Percentiles rank a stretch among this genome's conserved stretches.
Evolutionary conservation across 1,140 invertebrate species (phyloP).

Genomic region (Drosophila bocqueti): DNA sequence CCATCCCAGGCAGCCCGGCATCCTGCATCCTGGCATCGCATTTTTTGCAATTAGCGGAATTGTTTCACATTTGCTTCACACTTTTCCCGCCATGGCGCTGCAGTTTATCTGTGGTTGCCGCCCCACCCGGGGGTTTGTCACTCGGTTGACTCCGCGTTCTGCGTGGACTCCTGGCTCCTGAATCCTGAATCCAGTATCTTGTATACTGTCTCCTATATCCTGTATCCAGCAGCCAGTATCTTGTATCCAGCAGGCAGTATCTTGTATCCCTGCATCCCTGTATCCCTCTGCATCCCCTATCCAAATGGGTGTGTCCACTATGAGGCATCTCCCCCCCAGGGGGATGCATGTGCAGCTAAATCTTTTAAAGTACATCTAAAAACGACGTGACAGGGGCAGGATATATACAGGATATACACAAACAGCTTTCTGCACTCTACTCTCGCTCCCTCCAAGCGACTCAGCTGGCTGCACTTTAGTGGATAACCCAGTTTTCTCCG

Average conservation of each 20-base stretch:
- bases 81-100: constrained; percentile 27
- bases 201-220: background rate
- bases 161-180: background rate
- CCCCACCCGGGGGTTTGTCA: constrained; percentile 31
- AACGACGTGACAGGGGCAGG: constrained; percentile 37
- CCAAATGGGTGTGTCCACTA: constrained; percentile 58
- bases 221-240: background rate
- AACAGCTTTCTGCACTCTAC: constrained; percentile 73
- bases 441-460: constrained; percentile 18
- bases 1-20: too few species aligned
- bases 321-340: constrained; percentile 39
- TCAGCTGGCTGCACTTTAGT: constrained; percentile 67
- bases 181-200: background rate
- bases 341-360: constrained; percentile 61
- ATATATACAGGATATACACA: constrained; percentile 40
- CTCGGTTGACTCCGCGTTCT: constrained; percentile 8
- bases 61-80: constrained; percentile 76
- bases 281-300: background rate
- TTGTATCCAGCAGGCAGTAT: background rate
- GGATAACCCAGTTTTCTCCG: constrained; percentile 75
- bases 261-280: background rate
- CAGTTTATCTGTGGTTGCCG: constrained; percentile 72
- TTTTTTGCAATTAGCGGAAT: constrained; percentile 82
- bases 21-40: constrained; percentile 23
- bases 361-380: constrained; percentile 81